Evolutionary conservation across 1,140 invertebrate genomes (phyloP).

Genomic region (Temnothorax longispinosus): DNA sequence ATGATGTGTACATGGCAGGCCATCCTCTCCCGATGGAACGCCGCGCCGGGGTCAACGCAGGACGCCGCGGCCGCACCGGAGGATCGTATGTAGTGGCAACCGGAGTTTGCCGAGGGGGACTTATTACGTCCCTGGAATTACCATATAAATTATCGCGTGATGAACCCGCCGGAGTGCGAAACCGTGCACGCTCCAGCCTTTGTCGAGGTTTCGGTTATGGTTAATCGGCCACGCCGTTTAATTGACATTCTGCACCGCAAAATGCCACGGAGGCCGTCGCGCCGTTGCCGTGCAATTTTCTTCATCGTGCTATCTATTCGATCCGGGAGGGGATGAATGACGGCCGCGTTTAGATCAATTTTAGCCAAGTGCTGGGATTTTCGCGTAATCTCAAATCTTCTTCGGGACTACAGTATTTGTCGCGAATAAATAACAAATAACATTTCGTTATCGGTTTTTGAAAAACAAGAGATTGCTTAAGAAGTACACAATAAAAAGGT

Average conservation of each 20-base stretch:
- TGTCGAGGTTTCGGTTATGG: constrained; percentile 81
- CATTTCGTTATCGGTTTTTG: neutral
- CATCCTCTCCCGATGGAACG: constrained; percentile 68
- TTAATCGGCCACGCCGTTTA: constrained; percentile 79
- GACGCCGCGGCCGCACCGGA: constrained; percentile 59
- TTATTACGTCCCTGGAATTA: constrained; percentile 82
- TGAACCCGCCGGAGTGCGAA: constrained; percentile 77
- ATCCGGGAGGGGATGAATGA: neutral
- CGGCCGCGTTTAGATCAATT: neutral
- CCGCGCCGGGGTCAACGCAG: constrained; percentile 67
- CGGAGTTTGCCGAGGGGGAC: constrained; percentile 79
- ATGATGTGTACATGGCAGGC: constrained; percentile 77
- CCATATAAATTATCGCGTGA: constrained; percentile 83
- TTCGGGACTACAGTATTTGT: neutral
- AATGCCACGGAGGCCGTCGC: constrained; percentile 66
- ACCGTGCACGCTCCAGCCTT: constrained; percentile 76
- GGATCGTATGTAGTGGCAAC: constrained; percentile 78
- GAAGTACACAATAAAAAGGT: neutral
- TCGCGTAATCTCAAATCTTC: neutral
- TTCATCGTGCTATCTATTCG: constrained; percentile 37
- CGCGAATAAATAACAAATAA: neutral
- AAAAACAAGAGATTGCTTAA: neutral
- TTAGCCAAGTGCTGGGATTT: constrained; percentile 4
- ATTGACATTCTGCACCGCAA: constrained; percentile 76
- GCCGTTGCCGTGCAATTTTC: constrained; percentile 64